Conservation (phyloP, 2,113 vertebrate species). For the Notothenia coriiceps region DNA sequence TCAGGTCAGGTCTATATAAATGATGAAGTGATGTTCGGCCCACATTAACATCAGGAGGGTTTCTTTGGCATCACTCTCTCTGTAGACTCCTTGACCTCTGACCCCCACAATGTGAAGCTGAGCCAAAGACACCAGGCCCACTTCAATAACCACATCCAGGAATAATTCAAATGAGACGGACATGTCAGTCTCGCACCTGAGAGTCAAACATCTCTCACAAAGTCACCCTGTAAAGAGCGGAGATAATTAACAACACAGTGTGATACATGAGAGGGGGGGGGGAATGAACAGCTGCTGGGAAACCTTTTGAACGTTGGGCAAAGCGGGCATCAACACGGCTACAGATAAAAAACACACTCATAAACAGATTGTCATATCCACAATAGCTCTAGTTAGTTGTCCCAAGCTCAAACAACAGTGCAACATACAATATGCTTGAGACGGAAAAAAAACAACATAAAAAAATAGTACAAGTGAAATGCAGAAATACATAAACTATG, state of each 20-base stretch:
- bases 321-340: not conserved
- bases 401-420: too few species aligned
- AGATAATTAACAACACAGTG: slow-evolving; percentile 31
- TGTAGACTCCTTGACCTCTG: slow-evolving; percentile 48
- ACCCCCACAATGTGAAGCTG: slow-evolving; percentile 53
- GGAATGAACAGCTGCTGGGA: slow-evolving; percentile 20
- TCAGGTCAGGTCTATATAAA: not conserved
- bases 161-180: slow-evolving; percentile 43
- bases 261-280: slow-evolving; percentile 5
- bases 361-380: too few species aligned
- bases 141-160: slow-evolving; percentile 37
- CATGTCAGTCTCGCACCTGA: slow-evolving; percentile 42
- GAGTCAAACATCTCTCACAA: slow-evolving; percentile 43
- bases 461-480: too few species aligned
- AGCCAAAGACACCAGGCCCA: slow-evolving; percentile 26
- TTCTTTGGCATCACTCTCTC: slow-evolving; percentile 14
- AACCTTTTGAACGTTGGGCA: too few species aligned
- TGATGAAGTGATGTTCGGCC: not conserved
- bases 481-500: too few species aligned
- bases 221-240: not conserved
- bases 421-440: too few species aligned
- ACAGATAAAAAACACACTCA: not conserved
- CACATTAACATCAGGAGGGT: slow-evolving; percentile 19
- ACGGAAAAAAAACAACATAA: too few species aligned
- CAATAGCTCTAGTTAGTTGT: too few species aligned